Evolutionary conservation across 2,113 vertebrate species (phyloP).

Genomic region (Cheirogaleus medius): DNA sequence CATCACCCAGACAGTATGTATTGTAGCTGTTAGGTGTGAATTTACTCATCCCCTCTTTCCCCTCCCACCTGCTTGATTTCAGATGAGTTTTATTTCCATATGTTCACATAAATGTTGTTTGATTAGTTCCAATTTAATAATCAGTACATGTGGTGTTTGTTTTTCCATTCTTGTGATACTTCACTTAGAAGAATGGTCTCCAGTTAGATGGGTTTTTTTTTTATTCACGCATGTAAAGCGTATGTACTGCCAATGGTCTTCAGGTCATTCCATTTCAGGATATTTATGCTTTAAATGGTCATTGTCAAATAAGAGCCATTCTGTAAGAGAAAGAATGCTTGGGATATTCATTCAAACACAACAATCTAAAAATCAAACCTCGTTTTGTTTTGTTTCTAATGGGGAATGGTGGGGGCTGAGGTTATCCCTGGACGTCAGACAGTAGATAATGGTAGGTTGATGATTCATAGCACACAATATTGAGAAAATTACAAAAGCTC

Average conservation of each 20-base stretch:
- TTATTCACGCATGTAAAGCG: neutral
- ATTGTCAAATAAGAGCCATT: neutral
- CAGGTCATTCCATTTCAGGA: neutral
- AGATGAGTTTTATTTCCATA: too few relatives aligned
- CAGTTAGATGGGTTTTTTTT: neutral
- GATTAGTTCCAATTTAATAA: too few relatives aligned
- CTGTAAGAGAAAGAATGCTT: constrained; percentile 33
- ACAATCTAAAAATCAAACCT: neutral
- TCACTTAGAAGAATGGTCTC: too few relatives aligned
- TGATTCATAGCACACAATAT: constrained; percentile 10
- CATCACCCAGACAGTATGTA: too few relatives aligned
- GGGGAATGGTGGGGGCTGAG: neutral
- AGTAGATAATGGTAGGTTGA: neutral
- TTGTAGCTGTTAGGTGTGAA: too few relatives aligned
- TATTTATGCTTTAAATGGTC: constrained; percentile 43
- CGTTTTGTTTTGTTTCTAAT: neutral
- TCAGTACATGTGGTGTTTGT: too few relatives aligned
- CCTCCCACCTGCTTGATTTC: too few relatives aligned
- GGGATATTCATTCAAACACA: neutral
- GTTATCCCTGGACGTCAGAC: neutral
- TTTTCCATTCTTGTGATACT: too few relatives aligned
- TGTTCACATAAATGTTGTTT: too few relatives aligned
- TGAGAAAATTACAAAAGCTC: neutral
- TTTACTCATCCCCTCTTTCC: too few relatives aligned
- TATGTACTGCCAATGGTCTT: neutral